Base-by-base conservation (phyloP, 2,113 vertebrate genomes). In the Orthonyx spaldingii region DNA sequence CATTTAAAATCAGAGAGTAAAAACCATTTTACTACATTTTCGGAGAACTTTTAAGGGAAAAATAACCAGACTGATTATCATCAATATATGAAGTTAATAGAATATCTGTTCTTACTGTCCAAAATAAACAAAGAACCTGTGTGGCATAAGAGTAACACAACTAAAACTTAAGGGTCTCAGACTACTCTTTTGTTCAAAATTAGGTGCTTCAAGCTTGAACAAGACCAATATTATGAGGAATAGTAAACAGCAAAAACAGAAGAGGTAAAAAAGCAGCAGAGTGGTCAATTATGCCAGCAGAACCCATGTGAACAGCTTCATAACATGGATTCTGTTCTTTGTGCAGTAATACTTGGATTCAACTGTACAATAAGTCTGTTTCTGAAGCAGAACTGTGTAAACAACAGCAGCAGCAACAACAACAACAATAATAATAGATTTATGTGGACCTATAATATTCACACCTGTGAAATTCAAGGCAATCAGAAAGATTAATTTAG, bases 371-470 rank as follows among this genome's bases (percentile, higher is more conserved):
- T 77, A 96, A 90, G 96, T 71, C 50, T 68, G 41, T 64, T 81
- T 95, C 89, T 96, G 85, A 95, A 93, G 92, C 47, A 94, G 85
- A 90, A 74, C 90, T 41, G 10, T 63, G 12, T 9, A 39, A 39
- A 49, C 4, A 59, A 9, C 21, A 23, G 46, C 12, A 18, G 20
- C 16, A 5, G 11, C 13, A 50, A 37, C 12, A 8, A 37, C 35
- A 61, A 41, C 7, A 63, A 19, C 1, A 5, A 68, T 6, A 50
- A 52, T 10, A 32, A 68, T 20, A 52, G 71, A 39, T 19, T n/a
- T 13, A 53, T 6, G 28, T 37, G 32, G 6, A 79, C 24, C 52
- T 69, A 12, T 16, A 77, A 26, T 18, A 72, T 9, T n/a, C 35
- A 16, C 27, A 88, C 8, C 41, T 42, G 27, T 47, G 55, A 89